phyloP scores from a whole-genome alignment of 2,888 invertebrate genomes.

The Drosophila nigritarsus region DNA sequence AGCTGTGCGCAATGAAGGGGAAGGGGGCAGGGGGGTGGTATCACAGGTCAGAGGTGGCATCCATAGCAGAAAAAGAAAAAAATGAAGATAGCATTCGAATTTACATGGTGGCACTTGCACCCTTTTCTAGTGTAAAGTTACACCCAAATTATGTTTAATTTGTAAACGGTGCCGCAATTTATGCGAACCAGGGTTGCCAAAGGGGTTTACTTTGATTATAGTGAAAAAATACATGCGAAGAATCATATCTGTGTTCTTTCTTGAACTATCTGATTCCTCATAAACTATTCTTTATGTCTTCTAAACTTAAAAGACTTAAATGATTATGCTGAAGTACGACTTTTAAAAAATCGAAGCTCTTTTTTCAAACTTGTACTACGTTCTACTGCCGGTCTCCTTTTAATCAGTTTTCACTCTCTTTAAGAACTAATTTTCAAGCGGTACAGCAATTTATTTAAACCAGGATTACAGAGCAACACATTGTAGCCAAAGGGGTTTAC shows the following conservation, averaged over 20 bases:
- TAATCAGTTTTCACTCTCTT: not conserved
- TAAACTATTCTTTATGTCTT: not conserved
- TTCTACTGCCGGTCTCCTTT: too few species aligned
- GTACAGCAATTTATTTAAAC: too few species aligned
- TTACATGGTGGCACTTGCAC: constrained; percentile 47
- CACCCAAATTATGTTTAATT: constrained; percentile 46
- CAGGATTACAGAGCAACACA: too few species aligned
- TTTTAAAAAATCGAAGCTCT: not conserved
- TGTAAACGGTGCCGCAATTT: constrained; percentile 16
- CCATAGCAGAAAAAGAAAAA: not conserved
- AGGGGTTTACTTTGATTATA: not conserved
- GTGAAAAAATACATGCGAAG: too few species aligned
- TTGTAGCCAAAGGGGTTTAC: too few species aligned
- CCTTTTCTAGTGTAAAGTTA: constrained; percentile 45
- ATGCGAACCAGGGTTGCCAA: constrained; percentile 25
- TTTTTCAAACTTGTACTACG: too few species aligned
- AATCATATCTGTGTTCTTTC: not conserved
- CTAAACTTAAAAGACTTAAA: not conserved
- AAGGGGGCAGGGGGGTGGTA: not conserved
- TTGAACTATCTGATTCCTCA: not conserved
- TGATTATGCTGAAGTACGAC: too few species aligned
- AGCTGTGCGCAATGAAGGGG: not conserved
- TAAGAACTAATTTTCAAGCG: too few species aligned
- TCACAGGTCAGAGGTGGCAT: constrained; percentile 12
- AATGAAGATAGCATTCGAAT: constrained; percentile 53